A percentile compares a stretch with the other conserved stretches of the same genome.
Conservation (phyloP, 2,113 vertebrate species). For the Potamarius usumacintae region DNA sequence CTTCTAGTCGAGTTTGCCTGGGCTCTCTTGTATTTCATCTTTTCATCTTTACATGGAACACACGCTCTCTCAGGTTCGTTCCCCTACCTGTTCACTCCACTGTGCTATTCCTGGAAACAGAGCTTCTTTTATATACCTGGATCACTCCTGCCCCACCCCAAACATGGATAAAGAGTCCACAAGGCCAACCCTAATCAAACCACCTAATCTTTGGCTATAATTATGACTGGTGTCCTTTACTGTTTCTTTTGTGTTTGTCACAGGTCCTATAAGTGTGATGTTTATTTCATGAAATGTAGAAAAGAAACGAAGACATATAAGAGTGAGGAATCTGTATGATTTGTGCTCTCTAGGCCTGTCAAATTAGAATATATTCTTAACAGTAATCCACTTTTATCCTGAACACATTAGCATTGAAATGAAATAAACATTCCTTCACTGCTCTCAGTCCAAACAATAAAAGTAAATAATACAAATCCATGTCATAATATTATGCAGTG, state of each 20-base stretch:
- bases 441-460: neutral
- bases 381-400: neutral
- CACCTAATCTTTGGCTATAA: slow-evolving; percentile 20
- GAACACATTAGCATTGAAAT: neutral
- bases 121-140: slow-evolving; percentile 63
- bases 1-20: neutral
- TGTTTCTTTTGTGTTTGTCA: neutral
- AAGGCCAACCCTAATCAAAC: slow-evolving; percentile 49
- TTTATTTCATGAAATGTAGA: neutral
- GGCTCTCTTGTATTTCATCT: neutral
- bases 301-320: neutral
- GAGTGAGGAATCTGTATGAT: neutral
- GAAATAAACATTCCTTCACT: neutral
- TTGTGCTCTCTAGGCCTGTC: neutral
- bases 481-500: neutral
- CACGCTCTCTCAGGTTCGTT: neutral
- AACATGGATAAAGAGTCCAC: slow-evolving; percentile 58
- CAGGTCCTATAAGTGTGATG: neutral
- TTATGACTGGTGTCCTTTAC: neutral
- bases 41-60: neutral
- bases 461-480: neutral
- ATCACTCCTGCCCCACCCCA: slow-evolving; percentile 60
- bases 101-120: slow-evolving; percentile 66
- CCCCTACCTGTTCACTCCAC: slow-evolving; percentile 36
- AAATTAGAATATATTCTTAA: neutral